Evolutionary conservation across 1,140 invertebrate species (phyloP), one percentile per base, ranked within the genome.

Genomic region (Cherax destructor): DNA sequence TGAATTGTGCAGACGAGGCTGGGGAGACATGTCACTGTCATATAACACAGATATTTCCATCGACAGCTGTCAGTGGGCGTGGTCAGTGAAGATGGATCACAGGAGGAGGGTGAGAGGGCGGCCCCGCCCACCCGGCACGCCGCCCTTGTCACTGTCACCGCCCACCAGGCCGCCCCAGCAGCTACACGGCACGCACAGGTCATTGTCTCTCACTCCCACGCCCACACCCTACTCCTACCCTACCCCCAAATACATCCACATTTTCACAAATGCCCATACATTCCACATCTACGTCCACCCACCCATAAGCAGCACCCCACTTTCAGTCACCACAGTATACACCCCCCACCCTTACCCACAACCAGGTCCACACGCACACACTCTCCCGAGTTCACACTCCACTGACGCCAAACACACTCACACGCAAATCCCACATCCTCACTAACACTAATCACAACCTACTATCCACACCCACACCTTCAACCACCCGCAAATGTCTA

Each of bases 181-280:
- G 88, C 83, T 56, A 91, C 74, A 21, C 88, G 83, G n/a, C 88
- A 91, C 9, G 88, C 88, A 3, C 88, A 91, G 88, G 88, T 91
- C 76, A 59, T 76, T 78, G 30, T 41, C 30, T 41, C 30, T 41
- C 30, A 0, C 56, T 16, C 9, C 56, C 56, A 59, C 56, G 9
- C 56, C 56, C 56, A 59, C 56, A 59, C 30, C 30, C 30, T 41
- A 41, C 30, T 2, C 30, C 30, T n/a, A 69, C 65, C 21, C 5
- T 13, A 4, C 0, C 65, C 6, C 65, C 2, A 69, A 18, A 18
- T 13, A 21, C 18, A 69, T 18, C 11, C 21, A 18, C 11, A 69
- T 18, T 1, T 21, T 6, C 65, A 18, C 65, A 21, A 18, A 69
- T 21, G 18, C 65, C 1, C 13, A 56, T 56, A 21, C 56, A 41